These are phyloP conservation scores for Cranoglanis bouderius DNA, from an alignment of 2,113 vertebrate species.

Conservation along the genomic window DNA sequence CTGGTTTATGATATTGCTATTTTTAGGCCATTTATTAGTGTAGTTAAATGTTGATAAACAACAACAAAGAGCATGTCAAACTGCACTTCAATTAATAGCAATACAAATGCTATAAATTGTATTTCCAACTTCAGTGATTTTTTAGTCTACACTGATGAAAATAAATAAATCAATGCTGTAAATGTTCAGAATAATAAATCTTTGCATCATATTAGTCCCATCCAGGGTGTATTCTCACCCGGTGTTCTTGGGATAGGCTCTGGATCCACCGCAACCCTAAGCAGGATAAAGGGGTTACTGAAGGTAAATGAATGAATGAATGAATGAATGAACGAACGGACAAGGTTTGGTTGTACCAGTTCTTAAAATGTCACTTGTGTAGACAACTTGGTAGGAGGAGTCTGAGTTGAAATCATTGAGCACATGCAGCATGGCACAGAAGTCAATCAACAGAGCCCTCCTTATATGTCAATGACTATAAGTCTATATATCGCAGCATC, in stretches of 20 bases:
- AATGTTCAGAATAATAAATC: constrained; percentile 3
- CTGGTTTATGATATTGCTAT: not conserved
- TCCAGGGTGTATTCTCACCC: not conserved
- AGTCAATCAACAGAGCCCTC: too few species aligned
- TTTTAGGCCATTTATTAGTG: not conserved
- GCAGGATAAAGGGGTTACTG: not conserved
- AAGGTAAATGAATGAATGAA: not conserved
- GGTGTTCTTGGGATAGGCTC: too few species aligned
- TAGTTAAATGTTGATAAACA: not conserved
- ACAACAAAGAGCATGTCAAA: not conserved
- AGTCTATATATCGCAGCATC: not conserved
- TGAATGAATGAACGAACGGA: not conserved
- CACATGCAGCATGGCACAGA: too few species aligned
- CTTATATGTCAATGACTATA: too few species aligned
- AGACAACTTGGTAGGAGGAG: not conserved
- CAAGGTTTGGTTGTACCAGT: not conserved
- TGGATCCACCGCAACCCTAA: not conserved
- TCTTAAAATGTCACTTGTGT: not conserved
- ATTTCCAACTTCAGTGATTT: not conserved
- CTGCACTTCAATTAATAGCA: not conserved
- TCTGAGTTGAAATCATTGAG: not conserved
- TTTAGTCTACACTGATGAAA: not conserved
- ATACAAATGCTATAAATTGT: not conserved
- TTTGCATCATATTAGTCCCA: not conserved
- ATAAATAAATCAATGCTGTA: not conserved